phyloP scores from a whole-genome alignment of 2,888 invertebrate genomes.

The Sphaerophoria taeniata region DNA sequence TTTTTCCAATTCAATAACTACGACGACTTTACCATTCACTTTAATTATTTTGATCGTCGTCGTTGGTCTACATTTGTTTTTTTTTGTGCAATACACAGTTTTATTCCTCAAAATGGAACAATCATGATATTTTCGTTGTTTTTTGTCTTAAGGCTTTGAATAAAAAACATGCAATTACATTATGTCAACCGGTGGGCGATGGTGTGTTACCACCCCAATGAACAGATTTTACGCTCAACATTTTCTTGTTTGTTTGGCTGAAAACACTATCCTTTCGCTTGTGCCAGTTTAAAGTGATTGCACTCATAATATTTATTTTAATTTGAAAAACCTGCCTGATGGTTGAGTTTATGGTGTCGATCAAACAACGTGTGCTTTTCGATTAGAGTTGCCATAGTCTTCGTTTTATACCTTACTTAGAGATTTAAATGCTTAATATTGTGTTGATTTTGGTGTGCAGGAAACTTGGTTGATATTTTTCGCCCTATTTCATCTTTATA shows the following conservation, averaged over 20 bases:
- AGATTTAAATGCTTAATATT: background rate
- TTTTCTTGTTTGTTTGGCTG: background rate
- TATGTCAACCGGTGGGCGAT: slow-evolving; percentile 52
- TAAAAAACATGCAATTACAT: slow-evolving; percentile 7
- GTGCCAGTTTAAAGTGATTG: slow-evolving; percentile 48
- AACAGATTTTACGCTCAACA: slow-evolving; percentile 11
- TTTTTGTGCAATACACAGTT: background rate
- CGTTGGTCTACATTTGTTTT: slow-evolving; percentile 32
- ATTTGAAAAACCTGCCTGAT: background rate
- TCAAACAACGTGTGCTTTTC: background rate
- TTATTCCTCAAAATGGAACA: slow-evolving; percentile 4
- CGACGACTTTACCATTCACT: slow-evolving; percentile 6
- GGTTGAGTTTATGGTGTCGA: background rate
- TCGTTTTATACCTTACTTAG: background rate
- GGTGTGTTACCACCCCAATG: slow-evolving; percentile 58
- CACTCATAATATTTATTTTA: slow-evolving; percentile 46
- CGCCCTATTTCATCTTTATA: too few species aligned
- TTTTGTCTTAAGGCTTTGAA: background rate
- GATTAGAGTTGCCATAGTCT: background rate
- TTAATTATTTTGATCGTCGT: slow-evolving; percentile 12
- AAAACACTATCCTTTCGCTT: slow-evolving; percentile 53
- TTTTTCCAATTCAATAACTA: background rate
- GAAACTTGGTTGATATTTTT: too few species aligned
- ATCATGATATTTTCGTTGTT: background rate
- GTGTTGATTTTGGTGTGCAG: too few species aligned